phyloP scores from a whole-genome alignment of 2,113 vertebrate species.

The Butorides virescens region DNA sequence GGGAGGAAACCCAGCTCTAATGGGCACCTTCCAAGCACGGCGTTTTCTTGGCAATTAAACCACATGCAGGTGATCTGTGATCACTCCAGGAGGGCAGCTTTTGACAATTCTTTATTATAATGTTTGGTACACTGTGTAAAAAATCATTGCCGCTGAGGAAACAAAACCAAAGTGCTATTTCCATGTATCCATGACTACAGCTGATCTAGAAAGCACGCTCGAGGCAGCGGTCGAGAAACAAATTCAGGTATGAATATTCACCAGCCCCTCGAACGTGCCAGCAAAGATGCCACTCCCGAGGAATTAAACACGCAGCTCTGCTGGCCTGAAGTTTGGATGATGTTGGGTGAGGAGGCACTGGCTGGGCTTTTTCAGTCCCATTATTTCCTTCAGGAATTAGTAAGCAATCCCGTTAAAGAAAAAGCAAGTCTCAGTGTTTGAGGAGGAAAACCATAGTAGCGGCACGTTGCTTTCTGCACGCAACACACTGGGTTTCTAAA shows the following conservation, averaged over 20 bases:
- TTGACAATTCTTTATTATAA: background rate
- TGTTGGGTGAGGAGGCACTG: background rate
- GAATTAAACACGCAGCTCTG: background rate
- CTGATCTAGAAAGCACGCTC: background rate
- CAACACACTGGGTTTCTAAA: background rate
- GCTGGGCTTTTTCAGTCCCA: background rate
- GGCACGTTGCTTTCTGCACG: background rate
- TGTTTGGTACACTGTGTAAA: background rate
- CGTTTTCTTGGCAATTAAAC: background rate
- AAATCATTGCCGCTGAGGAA: background rate
- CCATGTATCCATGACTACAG: slow-evolving; percentile 58
- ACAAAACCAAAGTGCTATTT: background rate
- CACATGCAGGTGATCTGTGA: rapidly evolving
- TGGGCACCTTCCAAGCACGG: background rate
- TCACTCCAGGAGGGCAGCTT: background rate
- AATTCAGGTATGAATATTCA: background rate
- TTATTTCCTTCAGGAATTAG: background rate
- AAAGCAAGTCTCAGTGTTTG: background rate
- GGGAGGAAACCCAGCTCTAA: background rate
- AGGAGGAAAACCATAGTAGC: background rate
- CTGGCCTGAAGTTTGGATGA: background rate
- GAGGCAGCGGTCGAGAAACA: background rate
- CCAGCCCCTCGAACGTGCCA: background rate
- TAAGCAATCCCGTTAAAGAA: background rate
- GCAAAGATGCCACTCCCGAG: background rate